Evolutionary conservation across 1,140 invertebrate genomes (phyloP), one percentile per base, ranked within the genome.

Genomic region (Capitella teleta): DNA sequence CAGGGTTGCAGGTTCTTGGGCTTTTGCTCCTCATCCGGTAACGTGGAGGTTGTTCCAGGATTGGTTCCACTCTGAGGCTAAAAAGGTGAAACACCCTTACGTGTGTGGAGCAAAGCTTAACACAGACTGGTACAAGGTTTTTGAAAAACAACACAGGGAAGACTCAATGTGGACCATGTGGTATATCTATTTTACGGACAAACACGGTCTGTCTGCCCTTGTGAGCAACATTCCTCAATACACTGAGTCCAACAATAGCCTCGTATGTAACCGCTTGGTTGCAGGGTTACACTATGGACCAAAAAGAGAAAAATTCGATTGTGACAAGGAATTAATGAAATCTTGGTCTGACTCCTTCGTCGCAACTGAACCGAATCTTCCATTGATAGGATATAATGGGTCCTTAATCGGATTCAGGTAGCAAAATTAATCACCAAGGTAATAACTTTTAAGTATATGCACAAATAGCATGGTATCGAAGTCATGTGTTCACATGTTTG

Each of bases 151-250:
- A 5, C 8, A 36, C 25, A 16, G 32, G 2, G 5, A 2, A 16
- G 19, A 36, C 18, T 32, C 26, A 26, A 47, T 47, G 45, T 47
- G 45, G 45, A 36, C 28, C 19, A 47, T 47, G 45, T 47, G 45
- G 45, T 36, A 32, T 19, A 47, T 47, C 28, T 47, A 47, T 23
- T 47, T 21, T 24, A 24, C 16, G 10, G 8, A 44, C 42, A 10
- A 44, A 44, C 19, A 25, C 2, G 16, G 14, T 8, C 42, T 25
- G 21, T 25, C 28, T 26, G 21, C 23, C 2, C 21, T 23, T 14
- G 24, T 26, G 2, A 18, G 23, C 2, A 44, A 44, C 19, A 16
- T 44, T 2, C 42, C 42, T 6, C 3, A 8, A 16, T 24, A 44
- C 42, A 44, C 21, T 16, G 8, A n/a, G 18, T 26, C 5, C 16